Conservation (phyloP, 2,888 invertebrate species). For the Prosopocoilus inquinatus region DNA sequence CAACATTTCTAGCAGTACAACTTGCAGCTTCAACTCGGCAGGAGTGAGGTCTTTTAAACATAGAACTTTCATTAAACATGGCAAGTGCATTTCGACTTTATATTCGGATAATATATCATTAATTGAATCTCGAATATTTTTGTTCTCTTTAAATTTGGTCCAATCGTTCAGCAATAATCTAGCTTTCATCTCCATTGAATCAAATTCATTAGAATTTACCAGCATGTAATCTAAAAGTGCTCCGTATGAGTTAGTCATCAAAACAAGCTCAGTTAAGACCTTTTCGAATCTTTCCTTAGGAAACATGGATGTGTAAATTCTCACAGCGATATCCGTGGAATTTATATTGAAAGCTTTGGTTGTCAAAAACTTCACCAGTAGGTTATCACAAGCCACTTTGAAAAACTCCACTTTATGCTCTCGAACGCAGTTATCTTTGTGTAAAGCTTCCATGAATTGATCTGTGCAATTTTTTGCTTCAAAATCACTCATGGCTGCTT, state of each 20-base stretch:
- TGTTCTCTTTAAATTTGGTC: constrained; percentile 5
- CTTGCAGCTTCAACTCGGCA: constrained; percentile 31
- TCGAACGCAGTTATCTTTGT: constrained; percentile 37
- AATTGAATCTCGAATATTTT: constrained; percentile 27
- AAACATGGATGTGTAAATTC: constrained; percentile 48
- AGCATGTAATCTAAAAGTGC: constrained; percentile 33
- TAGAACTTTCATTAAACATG: constrained; percentile 38
- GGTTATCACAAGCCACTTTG: constrained; percentile 49
- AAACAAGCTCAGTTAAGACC: constrained; percentile 41
- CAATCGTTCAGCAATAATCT: constrained; percentile 13
- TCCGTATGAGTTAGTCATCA: constrained; percentile 37
- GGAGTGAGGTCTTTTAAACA: constrained; percentile 26
- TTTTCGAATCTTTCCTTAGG: constrained; percentile 48
- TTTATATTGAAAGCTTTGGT: constrained; percentile 37
- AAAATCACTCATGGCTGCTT: constrained; percentile 54
- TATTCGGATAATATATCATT: constrained; percentile 42
- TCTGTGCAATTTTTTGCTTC: constrained; percentile 49
- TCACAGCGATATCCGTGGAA: constrained; percentile 49
- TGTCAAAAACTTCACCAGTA: constrained; percentile 51
- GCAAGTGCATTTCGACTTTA: constrained; percentile 43
- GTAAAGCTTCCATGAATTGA: constrained; percentile 52
- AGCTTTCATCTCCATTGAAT: constrained; percentile 16
- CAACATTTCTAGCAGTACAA: constrained; percentile 37
- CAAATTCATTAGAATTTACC: constrained; percentile 17
- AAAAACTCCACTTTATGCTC: constrained; percentile 41